Base-by-base conservation (phyloP, 92 coral and sea anemone species). In the Parazoanthus swiftii region DNA sequence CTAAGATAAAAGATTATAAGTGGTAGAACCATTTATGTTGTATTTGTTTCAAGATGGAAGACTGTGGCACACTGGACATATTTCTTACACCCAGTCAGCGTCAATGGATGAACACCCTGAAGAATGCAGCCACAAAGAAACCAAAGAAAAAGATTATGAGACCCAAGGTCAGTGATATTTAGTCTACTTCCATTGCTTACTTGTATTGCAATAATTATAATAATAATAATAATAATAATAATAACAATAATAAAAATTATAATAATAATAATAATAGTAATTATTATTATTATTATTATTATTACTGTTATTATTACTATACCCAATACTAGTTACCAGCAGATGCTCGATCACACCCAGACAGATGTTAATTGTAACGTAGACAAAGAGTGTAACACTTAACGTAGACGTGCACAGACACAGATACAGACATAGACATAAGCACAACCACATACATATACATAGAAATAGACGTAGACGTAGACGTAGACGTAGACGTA, bases 31-130 rank as follows among this genome's bases (percentile, higher is more conserved):
- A 25, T 59, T 80, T 50, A 42, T 3, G 18, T 54, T 78, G 85
- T 50, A 21, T 29, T 54, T 20, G 76, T 65, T 81, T 67, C 8
- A 77, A 95, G 98, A 93, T 95, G 93, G 99, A 96, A 80, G 94
- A 94, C 39, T 92, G 89, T 25, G 99, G 99, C 1, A 93, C 99
- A 6, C 82, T 93, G 88, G 96, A 94, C 35, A 90, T 96, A 10
- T 94, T 92, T 44, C 92, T 96, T 26, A 93, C 99, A 11, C 92
- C 91, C 50, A 94, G 85, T 63, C 99, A 96, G 89, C 89, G 98
- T 29, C 92, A 95, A 85, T 96, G 98, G 98, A 91, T 96, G 93
- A 95, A 94, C 88, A 93, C 99, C 20, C 87, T 96, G 46, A 96
- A 95, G 86, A 96, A 93, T 38, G 99, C 99, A 11, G 94, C 99